Conservation (phyloP, 2,797 vertebrate species). For the Loriculus beryllinus region DNA sequence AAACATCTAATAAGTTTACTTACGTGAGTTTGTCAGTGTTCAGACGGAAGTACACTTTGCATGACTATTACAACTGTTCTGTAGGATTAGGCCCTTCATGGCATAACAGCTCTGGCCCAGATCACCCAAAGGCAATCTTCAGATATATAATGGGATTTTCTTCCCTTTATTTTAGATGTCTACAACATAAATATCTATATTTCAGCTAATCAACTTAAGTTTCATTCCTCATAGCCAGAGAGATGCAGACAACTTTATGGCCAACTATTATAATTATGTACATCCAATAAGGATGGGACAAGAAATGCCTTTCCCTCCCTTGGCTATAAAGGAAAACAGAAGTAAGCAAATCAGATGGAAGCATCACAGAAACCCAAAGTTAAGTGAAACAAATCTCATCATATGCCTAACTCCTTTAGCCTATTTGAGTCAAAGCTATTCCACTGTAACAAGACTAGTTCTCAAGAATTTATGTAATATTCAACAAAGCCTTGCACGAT, state of each 20-base stretch:
- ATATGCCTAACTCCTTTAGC: background rate
- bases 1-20: background rate
- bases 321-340: background rate
- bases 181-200: background rate
- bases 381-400: background rate
- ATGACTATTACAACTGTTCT: background rate
- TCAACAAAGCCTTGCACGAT: background rate
- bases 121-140: background rate
- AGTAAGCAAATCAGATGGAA: background rate
- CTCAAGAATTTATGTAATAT: background rate
- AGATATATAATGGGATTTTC: background rate
- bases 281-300: background rate
- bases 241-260: background rate
- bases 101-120: background rate
- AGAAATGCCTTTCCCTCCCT: background rate
- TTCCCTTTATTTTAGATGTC: background rate
- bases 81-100: background rate
- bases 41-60: background rate
- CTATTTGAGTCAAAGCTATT: background rate
- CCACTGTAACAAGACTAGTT: fast-evolving
- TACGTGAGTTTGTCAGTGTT: background rate
- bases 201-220: background rate
- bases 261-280: background rate
- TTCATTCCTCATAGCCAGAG: background rate
- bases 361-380: background rate